These are phyloP conservation scores for Gonocerus acuteangulatus DNA, from an alignment of 2,888 invertebrate species.

Conservation along the genomic window DNA sequence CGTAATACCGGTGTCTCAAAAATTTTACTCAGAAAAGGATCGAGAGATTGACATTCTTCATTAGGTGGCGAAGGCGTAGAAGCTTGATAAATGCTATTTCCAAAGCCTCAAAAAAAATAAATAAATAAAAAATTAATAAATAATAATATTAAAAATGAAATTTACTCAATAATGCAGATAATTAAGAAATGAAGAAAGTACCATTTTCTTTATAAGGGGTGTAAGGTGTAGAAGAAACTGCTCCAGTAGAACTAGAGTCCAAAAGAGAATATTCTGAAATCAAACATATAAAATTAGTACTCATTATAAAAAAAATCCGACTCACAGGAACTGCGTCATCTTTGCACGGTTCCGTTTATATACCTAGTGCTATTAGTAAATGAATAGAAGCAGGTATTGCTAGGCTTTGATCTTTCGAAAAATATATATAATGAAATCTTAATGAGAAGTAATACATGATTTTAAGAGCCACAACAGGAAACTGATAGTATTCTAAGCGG, in stretches of 20 bases:
- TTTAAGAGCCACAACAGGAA: too few relatives aligned
- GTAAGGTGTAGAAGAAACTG: not conserved
- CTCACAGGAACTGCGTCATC: too few relatives aligned
- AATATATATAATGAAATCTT: too few relatives aligned
- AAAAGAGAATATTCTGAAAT: not conserved
- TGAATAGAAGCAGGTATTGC: too few relatives aligned
- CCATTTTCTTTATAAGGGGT: not conserved
- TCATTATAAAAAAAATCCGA: not conserved
- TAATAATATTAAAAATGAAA: not conserved
- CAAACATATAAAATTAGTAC: not conserved
- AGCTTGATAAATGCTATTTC: not conserved
- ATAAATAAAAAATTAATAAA: not conserved
- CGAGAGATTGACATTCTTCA: not conserved
- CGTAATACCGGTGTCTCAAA: slow-evolving; percentile 28
- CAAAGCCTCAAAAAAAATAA: not conserved
- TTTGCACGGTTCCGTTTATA: too few relatives aligned
- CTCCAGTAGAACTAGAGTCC: not conserved
- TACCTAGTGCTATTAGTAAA: too few relatives aligned
- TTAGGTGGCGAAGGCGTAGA: not conserved
- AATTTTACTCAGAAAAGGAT: slow-evolving; percentile 29
- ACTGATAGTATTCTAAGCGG: too few relatives aligned
- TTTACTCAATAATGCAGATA: too few relatives aligned
- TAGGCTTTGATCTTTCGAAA: too few relatives aligned
- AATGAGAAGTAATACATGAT: too few relatives aligned
- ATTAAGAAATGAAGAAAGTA: not conserved